A percentile compares a stretch with the other conserved stretches of the same genome.
phyloP scores from a whole-genome alignment of 1,140 invertebrate genomes.

The Aphelinus certus region DNA sequence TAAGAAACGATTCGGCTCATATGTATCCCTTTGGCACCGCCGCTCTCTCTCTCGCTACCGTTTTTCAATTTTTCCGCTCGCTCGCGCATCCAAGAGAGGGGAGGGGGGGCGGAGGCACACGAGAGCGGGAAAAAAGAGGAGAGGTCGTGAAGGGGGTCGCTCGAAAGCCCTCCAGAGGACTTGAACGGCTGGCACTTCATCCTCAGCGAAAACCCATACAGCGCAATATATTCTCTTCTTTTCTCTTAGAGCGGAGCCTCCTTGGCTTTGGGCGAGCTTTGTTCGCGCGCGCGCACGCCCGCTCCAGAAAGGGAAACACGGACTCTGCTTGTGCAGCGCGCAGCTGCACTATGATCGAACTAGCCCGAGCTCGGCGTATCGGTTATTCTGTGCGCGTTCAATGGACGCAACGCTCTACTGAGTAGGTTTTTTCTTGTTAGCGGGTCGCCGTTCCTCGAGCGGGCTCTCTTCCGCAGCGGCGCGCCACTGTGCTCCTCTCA shows the following conservation, averaged over 20 bases:
- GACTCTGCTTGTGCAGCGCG: too few relatives aligned
- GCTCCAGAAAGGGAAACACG: too few relatives aligned
- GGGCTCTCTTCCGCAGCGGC: not conserved
- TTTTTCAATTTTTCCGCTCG: too few relatives aligned
- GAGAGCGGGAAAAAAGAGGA: conserved; percentile 35
- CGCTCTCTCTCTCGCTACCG: too few relatives aligned
- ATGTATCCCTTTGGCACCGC: too few relatives aligned
- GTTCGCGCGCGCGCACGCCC: conserved; percentile 40
- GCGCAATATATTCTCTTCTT: conserved; percentile 49
- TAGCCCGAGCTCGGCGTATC: not conserved
- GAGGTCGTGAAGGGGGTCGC: conserved; percentile 28
- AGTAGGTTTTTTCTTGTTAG: conserved; percentile 5
- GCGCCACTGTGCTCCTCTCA: too few relatives aligned
- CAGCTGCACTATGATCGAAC: conserved; percentile 13
- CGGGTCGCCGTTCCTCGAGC: not conserved
- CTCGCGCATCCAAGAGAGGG: too few relatives aligned
- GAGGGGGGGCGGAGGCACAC: not conserved
- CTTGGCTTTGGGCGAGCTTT: conserved; percentile 44
- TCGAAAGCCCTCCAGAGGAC: conserved; percentile 58
- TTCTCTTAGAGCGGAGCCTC: conserved; percentile 45
- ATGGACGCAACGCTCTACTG: not conserved
- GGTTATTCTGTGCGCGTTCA: conserved; percentile 23
- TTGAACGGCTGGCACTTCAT: conserved; percentile 56
- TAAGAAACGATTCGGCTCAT: too few relatives aligned
- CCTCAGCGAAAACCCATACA: conserved; percentile 54